Evolutionary conservation across 2,888 invertebrate genomes (phyloP), one percentile per base, ranked within the genome.

Genomic region (Mythimna ferrago): DNA sequence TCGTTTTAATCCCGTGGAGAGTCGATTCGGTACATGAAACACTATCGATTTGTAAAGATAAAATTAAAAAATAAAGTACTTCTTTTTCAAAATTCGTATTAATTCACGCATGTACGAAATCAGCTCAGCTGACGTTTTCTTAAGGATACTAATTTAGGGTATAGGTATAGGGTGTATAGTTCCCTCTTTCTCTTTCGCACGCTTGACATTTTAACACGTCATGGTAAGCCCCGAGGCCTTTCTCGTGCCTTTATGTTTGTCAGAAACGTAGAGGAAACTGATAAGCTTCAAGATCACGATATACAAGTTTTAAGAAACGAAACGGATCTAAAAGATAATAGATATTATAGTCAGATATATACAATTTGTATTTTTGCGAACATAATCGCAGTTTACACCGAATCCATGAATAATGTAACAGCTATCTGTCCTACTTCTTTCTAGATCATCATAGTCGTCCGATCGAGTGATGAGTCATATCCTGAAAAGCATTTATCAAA

Each of bases 351-450:
- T 4, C 9, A 26, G n/a, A 32, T 26, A 38, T 0, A 26, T 41
- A 51, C 1, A 56, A 41, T 56, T 26, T 56, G 7, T 62, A 51
- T 65, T 66, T 62, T 77, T 16, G 11, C 21, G 4, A 53, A 78
- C n/a, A 11, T 62, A 44, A 62, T 77, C 56, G 21, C 9, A 16
- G 9, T 56, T 51, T 38, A 57, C 19, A n/a, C 38, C n/a, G 60
- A 69, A 65, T 26, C 48, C 21, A 44, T 79, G 71, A 71, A 81
- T 76, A 71, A 76, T 60, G 32, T 60, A 56, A 10, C 35, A 51
- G 14, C 10, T 63, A 66, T 79, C 81, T 76, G 66, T 60, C 82
- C 79, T 48, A 81, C 53, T 66, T 61, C 14, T 53, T 71, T 63
- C 58, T 71, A 66, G 77, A 71, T 63, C 71, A 66, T 7, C 44